These are phyloP conservation scores for Elephas maximus DNA, from an alignment of 2,113 vertebrate species.

Conservation along the genomic window DNA sequence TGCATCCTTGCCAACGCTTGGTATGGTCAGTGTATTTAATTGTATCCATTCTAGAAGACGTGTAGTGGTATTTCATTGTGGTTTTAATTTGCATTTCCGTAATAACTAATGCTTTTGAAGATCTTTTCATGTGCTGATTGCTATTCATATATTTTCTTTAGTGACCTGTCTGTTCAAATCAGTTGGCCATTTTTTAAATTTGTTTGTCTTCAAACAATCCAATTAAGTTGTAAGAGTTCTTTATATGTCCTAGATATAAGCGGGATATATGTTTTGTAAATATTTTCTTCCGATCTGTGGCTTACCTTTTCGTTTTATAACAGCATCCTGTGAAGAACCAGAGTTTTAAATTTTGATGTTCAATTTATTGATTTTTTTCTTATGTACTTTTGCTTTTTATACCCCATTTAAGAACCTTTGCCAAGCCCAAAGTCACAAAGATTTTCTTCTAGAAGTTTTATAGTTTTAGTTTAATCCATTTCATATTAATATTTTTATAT, in stretches of 20 bases:
- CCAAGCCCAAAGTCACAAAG: neutral
- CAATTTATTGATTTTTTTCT: neutral
- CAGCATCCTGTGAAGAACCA: neutral
- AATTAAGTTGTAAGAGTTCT: neutral
- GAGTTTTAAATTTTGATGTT: neutral
- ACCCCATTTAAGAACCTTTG: constrained; percentile 34
- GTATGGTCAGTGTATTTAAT: neutral
- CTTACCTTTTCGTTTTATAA: constrained; percentile 27
- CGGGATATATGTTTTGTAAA: neutral
- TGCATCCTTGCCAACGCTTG: neutral
- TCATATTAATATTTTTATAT: neutral
- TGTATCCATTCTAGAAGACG: neutral
- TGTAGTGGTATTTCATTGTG: fast-evolving
- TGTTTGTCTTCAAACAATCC: neutral
- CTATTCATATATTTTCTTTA: neutral
- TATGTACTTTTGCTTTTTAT: neutral
- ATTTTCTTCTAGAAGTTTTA: neutral
- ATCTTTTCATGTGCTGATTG: neutral
- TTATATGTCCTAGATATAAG: neutral
- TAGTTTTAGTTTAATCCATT: neutral
- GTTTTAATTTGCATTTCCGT: neutral
- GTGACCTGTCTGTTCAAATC: neutral
- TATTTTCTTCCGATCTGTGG: neutral
- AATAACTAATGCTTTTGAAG: neutral
- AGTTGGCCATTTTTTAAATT: neutral